phyloP scores from a whole-genome alignment of 2,113 vertebrate genomes.

The Aviceda subcristata region DNA sequence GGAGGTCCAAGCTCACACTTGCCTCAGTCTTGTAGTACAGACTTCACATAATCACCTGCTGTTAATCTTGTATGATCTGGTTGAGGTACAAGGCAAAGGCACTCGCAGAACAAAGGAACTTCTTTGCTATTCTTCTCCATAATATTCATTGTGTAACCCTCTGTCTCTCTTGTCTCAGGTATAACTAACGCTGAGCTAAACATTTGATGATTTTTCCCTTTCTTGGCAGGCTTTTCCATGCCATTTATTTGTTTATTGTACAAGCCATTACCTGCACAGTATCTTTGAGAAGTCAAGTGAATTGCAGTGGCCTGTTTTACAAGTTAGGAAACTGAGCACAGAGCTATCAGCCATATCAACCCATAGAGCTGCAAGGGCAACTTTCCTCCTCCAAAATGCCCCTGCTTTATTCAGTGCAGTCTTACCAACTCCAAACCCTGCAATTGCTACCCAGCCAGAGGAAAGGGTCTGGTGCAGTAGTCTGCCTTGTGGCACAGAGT shows the following conservation, averaged over 20 bases:
- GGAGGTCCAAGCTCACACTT: neutral
- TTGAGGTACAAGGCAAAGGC: neutral
- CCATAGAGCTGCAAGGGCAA: neutral
- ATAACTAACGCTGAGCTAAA: neutral
- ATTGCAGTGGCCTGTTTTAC: neutral
- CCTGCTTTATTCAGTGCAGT: neutral
- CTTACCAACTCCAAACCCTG: neutral
- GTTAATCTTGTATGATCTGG: neutral
- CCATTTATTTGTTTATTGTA: neutral
- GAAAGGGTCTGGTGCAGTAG: neutral
- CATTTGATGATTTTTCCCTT: neutral
- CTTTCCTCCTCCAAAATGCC: neutral
- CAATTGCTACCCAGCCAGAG: neutral
- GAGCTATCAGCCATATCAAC: neutral
- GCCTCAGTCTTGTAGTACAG: neutral
- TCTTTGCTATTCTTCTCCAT: neutral
- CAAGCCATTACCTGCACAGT: neutral
- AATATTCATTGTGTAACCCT: neutral
- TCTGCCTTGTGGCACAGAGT: neutral
- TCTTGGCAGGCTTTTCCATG: neutral
- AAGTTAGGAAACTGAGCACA: neutral
- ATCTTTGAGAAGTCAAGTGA: neutral
- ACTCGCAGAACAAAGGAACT: neutral
- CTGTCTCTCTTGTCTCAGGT: neutral
- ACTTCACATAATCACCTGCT: neutral